These are phyloP conservation scores for Amiota communis DNA, from an alignment of 2,888 invertebrate genomes.

Conservation along the genomic window DNA sequence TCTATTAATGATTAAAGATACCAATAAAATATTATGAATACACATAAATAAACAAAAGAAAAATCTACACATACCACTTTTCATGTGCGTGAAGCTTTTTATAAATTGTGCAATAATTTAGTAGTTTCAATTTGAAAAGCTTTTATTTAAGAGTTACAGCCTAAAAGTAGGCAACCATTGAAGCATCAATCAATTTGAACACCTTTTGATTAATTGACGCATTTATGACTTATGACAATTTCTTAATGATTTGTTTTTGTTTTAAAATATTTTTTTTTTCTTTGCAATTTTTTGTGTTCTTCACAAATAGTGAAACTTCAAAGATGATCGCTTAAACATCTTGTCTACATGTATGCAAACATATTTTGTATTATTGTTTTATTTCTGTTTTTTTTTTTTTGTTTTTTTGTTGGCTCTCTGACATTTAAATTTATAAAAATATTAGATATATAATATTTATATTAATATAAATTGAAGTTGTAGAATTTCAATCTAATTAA, in stretches of 20 bases:
- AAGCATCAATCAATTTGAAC: no score
- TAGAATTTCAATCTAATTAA: conserved; percentile 19
- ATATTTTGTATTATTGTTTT: no score
- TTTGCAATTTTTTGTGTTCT: not conserved
- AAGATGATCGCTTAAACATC: not conserved
- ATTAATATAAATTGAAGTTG: conserved; percentile 7
- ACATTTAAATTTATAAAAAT: conserved; percentile 11
- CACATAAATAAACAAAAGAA: no score
- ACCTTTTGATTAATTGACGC: no score
- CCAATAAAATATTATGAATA: no score
- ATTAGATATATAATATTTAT: not conserved
- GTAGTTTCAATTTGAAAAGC: conserved; percentile 13
- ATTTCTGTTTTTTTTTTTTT: not conserved
- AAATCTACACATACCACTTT: no score
- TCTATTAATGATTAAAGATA: not conserved
- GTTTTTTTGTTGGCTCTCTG: not conserved
- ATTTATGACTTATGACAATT: conserved; percentile 13
- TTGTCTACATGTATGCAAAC: conserved; percentile 6
- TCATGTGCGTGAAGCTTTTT: no score
- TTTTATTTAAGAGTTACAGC: not conserved
- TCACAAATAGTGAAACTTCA: not conserved
- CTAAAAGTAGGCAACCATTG: conserved; percentile 29
- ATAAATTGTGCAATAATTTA: no score
- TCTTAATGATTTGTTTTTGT: conserved; percentile 15
- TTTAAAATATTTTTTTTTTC: not conserved